phyloP scores from a whole-genome alignment of 2,888 invertebrate genomes.

The Microctonus brassicae region DNA sequence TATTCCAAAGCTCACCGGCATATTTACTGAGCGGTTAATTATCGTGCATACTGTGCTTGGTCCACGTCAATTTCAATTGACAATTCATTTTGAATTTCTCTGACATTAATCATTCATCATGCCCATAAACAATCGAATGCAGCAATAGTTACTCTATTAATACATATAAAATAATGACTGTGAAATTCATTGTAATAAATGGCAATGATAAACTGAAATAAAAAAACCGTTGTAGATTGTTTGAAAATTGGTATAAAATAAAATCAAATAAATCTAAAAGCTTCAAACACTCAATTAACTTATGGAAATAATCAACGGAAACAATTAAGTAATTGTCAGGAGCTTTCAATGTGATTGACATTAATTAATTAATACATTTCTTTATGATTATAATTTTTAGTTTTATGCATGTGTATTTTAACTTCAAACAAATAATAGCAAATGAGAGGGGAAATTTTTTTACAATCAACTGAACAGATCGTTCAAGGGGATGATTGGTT shows the following conservation, averaged over 20 bases:
- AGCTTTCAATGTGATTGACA: not conserved
- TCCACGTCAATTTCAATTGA: constrained; percentile 29
- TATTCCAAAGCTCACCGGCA: constrained; percentile 45
- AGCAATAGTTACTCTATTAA: not conserved
- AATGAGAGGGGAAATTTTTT: not conserved
- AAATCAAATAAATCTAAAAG: constrained; percentile 1
- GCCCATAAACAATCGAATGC: not conserved
- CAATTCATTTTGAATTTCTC: constrained; percentile 20
- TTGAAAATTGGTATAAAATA: not conserved
- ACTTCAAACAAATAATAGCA: constrained; percentile 11
- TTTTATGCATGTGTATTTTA: not conserved
- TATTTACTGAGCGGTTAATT: constrained; percentile 60
- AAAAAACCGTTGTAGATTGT: not conserved
- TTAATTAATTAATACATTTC: not conserved
- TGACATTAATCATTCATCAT: constrained; percentile 4
- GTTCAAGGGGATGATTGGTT: not conserved
- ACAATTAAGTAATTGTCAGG: not conserved
- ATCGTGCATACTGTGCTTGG: constrained; percentile 44
- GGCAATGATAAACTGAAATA: not conserved
- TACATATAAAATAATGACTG: too few relatives aligned
- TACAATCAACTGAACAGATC: constrained; percentile 8
- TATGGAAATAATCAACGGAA: not conserved
- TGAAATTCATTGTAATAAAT: too few relatives aligned
- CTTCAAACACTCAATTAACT: not conserved
- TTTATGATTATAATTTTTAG: not conserved